phyloP scores from a whole-genome alignment of 2,888 invertebrate species.

The Drosophila ezoana region DNA sequence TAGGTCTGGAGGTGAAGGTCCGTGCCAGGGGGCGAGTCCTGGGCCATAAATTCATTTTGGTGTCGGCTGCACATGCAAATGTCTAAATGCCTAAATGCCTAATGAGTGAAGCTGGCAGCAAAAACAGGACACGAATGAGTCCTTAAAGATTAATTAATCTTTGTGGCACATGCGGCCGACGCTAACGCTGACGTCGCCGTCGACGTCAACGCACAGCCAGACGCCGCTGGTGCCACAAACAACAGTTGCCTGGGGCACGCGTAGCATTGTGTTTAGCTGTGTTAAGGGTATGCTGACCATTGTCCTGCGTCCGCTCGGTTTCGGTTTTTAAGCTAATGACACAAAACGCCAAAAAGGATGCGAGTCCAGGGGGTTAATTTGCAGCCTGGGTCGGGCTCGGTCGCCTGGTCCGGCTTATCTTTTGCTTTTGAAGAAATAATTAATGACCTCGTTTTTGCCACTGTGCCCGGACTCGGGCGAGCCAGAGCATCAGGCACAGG shows the following conservation, averaged over 20 bases:
- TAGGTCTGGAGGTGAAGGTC: not conserved
- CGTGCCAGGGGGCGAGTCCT: constrained; percentile 12
- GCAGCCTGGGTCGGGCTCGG: constrained; percentile 44
- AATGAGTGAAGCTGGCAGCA: constrained; percentile 64
- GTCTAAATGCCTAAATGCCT: constrained; percentile 71
- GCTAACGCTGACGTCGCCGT: constrained; percentile 20
- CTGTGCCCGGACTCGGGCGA: constrained; percentile 50
- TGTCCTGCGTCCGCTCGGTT: constrained; percentile 55
- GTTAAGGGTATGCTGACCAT: constrained; percentile 53
- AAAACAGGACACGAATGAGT: constrained; percentile 72
- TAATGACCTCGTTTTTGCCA: constrained; percentile 85
- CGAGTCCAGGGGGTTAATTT: constrained; percentile 70
- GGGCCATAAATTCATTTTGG: constrained; percentile 73
- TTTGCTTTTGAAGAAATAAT: constrained; percentile 84
- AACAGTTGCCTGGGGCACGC: constrained; percentile 52
- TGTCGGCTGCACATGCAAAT: constrained; percentile 79
- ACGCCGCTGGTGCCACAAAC: constrained; percentile 49
- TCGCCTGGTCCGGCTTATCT: constrained; percentile 79
- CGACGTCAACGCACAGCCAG: constrained; percentile 4
- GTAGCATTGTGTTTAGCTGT: constrained; percentile 15
- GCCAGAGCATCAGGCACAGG: not conserved
- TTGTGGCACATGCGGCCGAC: constrained; percentile 80
- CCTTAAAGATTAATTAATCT: constrained; percentile 85
- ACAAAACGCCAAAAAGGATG: constrained; percentile 79
- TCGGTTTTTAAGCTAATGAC: constrained; percentile 80